phyloP scores from a whole-genome alignment of 2,113 vertebrate genomes.

The Cynopterus brachyotis region DNA sequence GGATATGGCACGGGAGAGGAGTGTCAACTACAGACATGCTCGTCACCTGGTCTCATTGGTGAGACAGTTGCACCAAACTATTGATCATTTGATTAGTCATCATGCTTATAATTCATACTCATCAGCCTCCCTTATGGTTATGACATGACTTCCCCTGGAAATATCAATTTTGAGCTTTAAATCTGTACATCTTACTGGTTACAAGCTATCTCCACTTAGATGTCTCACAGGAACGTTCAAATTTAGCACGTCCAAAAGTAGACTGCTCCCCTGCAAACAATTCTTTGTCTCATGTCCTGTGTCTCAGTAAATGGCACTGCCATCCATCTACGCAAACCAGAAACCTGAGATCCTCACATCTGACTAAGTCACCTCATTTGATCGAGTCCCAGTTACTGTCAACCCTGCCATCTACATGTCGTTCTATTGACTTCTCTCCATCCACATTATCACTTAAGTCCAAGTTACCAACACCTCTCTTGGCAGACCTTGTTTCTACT shows the following conservation, averaged over 20 bases:
- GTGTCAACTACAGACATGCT: no score
- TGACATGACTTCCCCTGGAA: background rate
- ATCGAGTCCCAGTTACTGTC: background rate
- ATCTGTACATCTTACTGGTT: background rate
- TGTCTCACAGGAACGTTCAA: background rate
- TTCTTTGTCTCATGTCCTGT: background rate
- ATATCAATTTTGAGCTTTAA: background rate
- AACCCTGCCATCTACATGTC: background rate
- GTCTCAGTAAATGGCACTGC: background rate
- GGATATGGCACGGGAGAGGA: fast-evolving
- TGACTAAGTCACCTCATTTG: background rate
- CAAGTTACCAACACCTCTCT: background rate
- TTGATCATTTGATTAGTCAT: background rate
- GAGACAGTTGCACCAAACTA: background rate
- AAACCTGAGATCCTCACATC: background rate
- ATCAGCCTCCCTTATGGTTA: background rate
- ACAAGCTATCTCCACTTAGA: background rate
- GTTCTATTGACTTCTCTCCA: background rate
- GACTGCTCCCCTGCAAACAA: background rate
- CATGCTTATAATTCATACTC: background rate
- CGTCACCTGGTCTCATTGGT: background rate
- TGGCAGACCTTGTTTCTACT: background rate
- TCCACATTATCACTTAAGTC: background rate
- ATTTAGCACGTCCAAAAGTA: background rate
- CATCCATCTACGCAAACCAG: background rate